Conservation (phyloP, 1,140 invertebrate species). For the Scaptomyza pallida region DNA sequence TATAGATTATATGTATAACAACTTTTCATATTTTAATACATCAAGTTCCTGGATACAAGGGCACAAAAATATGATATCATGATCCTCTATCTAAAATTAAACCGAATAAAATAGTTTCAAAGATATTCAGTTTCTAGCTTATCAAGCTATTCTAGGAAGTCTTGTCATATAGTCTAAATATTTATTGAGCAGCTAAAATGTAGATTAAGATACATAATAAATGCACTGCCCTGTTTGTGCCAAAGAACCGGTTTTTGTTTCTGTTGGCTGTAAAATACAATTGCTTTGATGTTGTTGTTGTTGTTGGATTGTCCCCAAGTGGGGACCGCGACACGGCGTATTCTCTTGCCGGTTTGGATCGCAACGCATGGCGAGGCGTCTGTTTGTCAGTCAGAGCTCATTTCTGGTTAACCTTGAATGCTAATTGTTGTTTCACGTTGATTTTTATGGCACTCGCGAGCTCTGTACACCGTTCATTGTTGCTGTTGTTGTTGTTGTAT, state of each 20-base stretch:
- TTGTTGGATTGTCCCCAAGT: slow-evolving; percentile 51
- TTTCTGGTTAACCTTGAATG: slow-evolving; percentile 82
- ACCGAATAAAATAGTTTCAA: not conserved
- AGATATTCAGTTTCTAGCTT: not conserved
- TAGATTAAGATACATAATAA: slow-evolving; percentile 11
- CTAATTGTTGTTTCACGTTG: slow-evolving; percentile 80
- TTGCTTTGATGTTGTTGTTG: slow-evolving; percentile 41
- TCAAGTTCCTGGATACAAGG: too few relatives aligned
- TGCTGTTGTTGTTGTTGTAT: slow-evolving; percentile 24
- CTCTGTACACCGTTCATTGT: slow-evolving; percentile 20
- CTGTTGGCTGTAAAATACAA: slow-evolving; percentile 46
- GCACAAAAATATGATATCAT: too few relatives aligned
- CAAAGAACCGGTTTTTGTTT: slow-evolving; percentile 55
- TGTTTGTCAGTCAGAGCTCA: slow-evolving; percentile 32
- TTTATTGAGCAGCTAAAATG: not conserved
- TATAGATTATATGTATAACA: too few relatives aligned
- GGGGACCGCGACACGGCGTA: slow-evolving; percentile 21
- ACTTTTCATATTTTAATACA: too few relatives aligned
- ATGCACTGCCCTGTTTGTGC: not conserved
- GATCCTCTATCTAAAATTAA: not conserved
- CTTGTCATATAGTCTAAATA: not conserved
- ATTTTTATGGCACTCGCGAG: slow-evolving; percentile 70
- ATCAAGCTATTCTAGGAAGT: not conserved
- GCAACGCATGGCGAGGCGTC: slow-evolving; percentile 10
- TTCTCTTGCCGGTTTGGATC: slow-evolving; percentile 3